Percentiles rank a stretch among this genome's conserved stretches.
Conservation (phyloP, 2,113 vertebrate species). For the Helogale parvula region DNA sequence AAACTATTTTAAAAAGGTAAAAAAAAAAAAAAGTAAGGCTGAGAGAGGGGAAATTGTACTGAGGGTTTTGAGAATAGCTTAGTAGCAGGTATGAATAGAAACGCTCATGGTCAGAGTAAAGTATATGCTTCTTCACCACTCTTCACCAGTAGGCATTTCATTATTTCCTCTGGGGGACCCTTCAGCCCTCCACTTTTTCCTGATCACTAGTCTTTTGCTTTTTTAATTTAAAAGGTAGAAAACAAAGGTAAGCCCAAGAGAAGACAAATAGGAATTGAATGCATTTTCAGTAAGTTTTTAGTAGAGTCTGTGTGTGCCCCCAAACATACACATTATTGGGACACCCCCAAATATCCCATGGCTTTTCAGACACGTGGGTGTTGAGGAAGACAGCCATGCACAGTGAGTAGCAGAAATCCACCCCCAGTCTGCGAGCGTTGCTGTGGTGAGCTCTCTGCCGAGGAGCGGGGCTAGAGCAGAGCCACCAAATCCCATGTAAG, state of each 20-base stretch:
- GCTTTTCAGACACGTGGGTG: slow-evolving; percentile 65
- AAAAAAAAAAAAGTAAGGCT: not conserved
- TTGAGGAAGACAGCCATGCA: slow-evolving; percentile 63
- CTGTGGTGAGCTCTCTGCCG: slow-evolving; percentile 73
- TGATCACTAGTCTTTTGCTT: not conserved
- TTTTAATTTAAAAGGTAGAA: not conserved
- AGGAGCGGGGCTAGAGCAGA: slow-evolving; percentile 58
- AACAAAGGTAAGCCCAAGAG: not conserved
- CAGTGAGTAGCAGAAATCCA: slow-evolving; percentile 40
- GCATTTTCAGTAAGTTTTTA: slow-evolving; percentile 38
- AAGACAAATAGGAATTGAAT: not conserved
- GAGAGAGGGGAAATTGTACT: not conserved
- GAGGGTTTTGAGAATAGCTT: not conserved
- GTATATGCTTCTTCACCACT: not conserved
- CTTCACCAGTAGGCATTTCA: not conserved
- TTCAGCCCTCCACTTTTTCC: slow-evolving; percentile 13
- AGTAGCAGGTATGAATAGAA: not conserved
- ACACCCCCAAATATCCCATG: not conserved
- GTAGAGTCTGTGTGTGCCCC: not conserved
- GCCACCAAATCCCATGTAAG: slow-evolving; percentile 84
- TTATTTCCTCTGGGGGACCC: slow-evolving; percentile 42
- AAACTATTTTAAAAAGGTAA: too few relatives aligned
- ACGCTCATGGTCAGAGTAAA: not conserved
- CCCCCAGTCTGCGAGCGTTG: slow-evolving; percentile 42
- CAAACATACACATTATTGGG: not conserved